phyloP scores from a whole-genome alignment of 2,113 vertebrate genomes.

The Microcebus murinus region DNA sequence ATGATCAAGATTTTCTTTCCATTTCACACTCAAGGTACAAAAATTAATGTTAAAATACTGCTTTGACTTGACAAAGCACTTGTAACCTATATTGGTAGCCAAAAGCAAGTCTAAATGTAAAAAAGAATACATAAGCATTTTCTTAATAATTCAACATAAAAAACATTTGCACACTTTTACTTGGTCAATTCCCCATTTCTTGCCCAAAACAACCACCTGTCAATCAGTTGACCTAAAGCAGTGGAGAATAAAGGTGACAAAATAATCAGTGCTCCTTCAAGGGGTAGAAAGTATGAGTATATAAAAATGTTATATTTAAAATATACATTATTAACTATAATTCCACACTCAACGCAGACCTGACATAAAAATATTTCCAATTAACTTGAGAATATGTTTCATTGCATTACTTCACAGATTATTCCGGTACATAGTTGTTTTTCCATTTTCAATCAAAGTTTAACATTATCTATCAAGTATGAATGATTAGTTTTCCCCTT shows the following conservation, averaged over 20 bases:
- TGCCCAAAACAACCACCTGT: slow-evolving; percentile 30
- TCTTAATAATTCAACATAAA: too few species aligned
- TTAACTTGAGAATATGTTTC: not conserved
- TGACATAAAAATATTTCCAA: not conserved
- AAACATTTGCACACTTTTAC: too few species aligned
- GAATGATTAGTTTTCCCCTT: not conserved
- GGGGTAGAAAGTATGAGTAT: not conserved
- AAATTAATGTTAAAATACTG: not conserved
- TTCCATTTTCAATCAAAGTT: slow-evolving; percentile 37
- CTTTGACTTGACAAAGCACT: not conserved
- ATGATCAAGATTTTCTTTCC: not conserved
- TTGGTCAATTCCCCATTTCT: slow-evolving; percentile 19
- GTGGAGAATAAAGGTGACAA: not conserved
- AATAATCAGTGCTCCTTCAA: not conserved
- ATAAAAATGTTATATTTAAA: slow-evolving; percentile 38
- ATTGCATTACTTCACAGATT: slow-evolving; percentile 7
- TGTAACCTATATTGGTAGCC: too few species aligned
- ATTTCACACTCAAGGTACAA: not conserved
- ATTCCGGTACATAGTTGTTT: not conserved
- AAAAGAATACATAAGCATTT: too few species aligned
- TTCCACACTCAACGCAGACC: not conserved
- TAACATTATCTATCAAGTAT: slow-evolving; percentile 2
- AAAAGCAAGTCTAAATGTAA: too few species aligned
- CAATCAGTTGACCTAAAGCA: not conserved
- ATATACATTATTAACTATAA: slow-evolving; percentile 10